Evolutionary conservation across 2,888 invertebrate species (phyloP).

Genomic region (Ormia ochracea): DNA sequence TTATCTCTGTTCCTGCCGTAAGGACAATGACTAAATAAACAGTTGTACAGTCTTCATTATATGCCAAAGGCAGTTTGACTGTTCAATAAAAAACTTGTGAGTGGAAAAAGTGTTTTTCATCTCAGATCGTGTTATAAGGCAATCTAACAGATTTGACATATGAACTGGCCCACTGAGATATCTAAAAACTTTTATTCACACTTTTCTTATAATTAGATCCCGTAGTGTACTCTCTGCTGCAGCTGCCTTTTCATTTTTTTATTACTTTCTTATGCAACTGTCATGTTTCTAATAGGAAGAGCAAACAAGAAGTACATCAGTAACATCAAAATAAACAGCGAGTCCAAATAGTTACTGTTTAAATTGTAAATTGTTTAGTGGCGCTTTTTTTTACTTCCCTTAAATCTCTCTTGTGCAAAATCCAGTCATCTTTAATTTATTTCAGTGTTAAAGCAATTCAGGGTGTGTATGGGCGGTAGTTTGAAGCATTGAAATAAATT

Average conservation of each 20-base stretch:
- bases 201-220: not conserved
- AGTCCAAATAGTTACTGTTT: not conserved
- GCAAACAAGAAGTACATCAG: not conserved
- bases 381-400: not conserved
- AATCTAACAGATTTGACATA: too few species aligned
- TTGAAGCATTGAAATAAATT: not conserved
- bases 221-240: not conserved
- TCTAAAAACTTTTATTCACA: not conserved
- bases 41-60: not conserved
- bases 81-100: too few species aligned
- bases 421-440: not conserved
- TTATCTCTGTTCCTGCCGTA: not conserved
- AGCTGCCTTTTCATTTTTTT: not conserved
- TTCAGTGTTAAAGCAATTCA: not conserved
- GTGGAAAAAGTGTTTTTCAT: too few species aligned
- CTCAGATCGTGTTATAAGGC: too few species aligned
- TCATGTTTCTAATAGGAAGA: not conserved
- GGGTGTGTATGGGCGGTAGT: not conserved
- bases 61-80: not conserved
- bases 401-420: not conserved
- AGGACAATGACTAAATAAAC: not conserved
- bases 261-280: not conserved
- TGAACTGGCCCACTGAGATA: too few species aligned
- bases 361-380: conserved; percentile 18
- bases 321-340: conserved; percentile 21